Evolutionary conservation across 2,113 vertebrate species (phyloP).

Genomic region (Hippotragus niger): DNA sequence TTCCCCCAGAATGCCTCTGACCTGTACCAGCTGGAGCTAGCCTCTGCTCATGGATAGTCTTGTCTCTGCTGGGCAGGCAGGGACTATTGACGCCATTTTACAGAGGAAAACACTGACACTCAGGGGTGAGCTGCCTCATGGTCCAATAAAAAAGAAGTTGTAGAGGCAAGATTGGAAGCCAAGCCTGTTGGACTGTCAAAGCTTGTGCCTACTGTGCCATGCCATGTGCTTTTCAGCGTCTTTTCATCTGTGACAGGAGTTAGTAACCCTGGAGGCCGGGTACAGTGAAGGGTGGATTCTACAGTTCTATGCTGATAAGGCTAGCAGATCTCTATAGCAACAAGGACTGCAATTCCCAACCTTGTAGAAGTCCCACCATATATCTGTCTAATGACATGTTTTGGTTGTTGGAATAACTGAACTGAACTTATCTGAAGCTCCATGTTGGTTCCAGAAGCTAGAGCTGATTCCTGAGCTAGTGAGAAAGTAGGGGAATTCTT

Average conservation of each 20-base stretch:
- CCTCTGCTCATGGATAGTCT: slow-evolving; percentile 84
- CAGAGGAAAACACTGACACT: slow-evolving; percentile 25
- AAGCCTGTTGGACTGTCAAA: not conserved
- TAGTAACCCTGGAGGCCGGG: slow-evolving; percentile 2
- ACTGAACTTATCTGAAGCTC: slow-evolving; percentile 24
- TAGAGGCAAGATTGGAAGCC: not conserved
- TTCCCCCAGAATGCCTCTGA: slow-evolving; percentile 78
- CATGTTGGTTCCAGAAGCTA: slow-evolving; percentile 15
- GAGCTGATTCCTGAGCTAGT: not conserved
- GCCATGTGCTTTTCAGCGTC: not conserved
- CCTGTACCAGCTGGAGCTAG: slow-evolving; percentile 79
- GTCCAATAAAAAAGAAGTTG: not conserved
- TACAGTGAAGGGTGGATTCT: slow-evolving; percentile 5
- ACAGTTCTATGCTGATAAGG: slow-evolving; percentile 17
- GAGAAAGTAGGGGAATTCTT: not conserved
- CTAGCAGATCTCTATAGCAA: slow-evolving; percentile 60
- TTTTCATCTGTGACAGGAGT: slow-evolving; percentile 45
- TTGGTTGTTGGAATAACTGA: slow-evolving; percentile 45
- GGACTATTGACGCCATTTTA: not conserved
- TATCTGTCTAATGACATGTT: slow-evolving; percentile 48
- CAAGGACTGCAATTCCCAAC: slow-evolving; percentile 24
- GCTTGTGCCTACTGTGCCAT: not conserved
- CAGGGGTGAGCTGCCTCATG: not conserved
- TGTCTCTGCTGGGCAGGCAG: slow-evolving; percentile 84
- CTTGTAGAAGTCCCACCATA: slow-evolving; percentile 34